Evolutionary conservation across 2,888 invertebrate species (phyloP).

Genomic region (Gisinianus flammeolus): DNA sequence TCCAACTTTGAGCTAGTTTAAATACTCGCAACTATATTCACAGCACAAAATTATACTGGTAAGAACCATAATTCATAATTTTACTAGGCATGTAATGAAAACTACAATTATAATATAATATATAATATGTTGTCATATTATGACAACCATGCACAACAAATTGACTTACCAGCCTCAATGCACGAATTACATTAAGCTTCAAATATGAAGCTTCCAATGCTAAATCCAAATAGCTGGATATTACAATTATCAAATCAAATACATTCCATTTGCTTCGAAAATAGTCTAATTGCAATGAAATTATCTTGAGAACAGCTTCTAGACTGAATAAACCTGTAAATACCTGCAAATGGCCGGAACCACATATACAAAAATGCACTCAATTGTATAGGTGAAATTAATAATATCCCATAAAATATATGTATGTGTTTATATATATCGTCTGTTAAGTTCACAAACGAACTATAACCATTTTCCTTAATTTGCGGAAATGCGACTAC

Average conservation of each 20-base stretch:
- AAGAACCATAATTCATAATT: not conserved
- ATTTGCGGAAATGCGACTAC: no score
- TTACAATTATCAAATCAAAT: slow-evolving; percentile 92
- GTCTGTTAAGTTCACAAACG: no score
- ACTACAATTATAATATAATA: not conserved
- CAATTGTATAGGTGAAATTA: no score
- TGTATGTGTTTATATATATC: no score
- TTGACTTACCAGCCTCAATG: slow-evolving; percentile 80
- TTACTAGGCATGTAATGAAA: no score
- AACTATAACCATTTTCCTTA: no score
- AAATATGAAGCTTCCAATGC: slow-evolving; percentile 67
- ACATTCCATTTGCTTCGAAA: slow-evolving; percentile 95
- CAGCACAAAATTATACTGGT: not conserved
- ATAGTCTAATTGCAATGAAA: slow-evolving; percentile 91
- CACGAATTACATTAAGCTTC: slow-evolving; percentile 76
- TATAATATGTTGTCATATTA: not conserved
- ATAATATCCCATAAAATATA: no score
- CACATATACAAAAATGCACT: no score
- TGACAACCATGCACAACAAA: not conserved
- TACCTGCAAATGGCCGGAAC: slow-evolving; percentile 72
- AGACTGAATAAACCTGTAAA: slow-evolving; percentile 94
- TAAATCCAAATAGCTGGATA: slow-evolving; percentile 88
- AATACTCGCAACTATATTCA: slow-evolving; percentile 88
- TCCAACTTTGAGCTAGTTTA: slow-evolving; percentile 96
- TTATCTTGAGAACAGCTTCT: slow-evolving; percentile 89